Conservation (phyloP, 2,113 vertebrate genomes). For the Phycodurus eques region DNA sequence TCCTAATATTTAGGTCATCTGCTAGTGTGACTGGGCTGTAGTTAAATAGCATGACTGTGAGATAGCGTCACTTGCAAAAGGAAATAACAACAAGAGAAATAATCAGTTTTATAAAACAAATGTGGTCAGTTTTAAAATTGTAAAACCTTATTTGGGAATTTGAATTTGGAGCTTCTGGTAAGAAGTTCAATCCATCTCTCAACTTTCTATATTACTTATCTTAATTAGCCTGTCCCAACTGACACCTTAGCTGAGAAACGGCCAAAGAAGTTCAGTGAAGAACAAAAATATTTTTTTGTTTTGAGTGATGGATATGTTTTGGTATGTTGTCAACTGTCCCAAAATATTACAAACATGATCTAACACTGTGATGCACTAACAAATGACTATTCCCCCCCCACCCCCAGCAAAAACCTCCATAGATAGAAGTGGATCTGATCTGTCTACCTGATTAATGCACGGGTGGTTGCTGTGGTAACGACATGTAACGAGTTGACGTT, state of each 20-base stretch:
- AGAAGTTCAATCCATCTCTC: not conserved
- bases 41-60: too few relatives aligned
- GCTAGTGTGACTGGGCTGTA: too few relatives aligned
- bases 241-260: not conserved
- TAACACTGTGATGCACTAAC: not conserved
- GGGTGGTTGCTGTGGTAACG: slow-evolving; percentile 54
- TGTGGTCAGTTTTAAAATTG: too few relatives aligned
- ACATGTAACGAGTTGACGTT: slow-evolving; percentile 28
- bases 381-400: too few relatives aligned
- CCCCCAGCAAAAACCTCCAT: not conserved
- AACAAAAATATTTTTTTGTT: not conserved
- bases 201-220: not conserved
- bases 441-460: slow-evolving; percentile 25
- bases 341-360: not conserved
- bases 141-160: not conserved
- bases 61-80: too few relatives aligned
- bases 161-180: not conserved
- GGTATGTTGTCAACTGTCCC: not conserved
- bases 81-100: too few relatives aligned
- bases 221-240: not conserved
- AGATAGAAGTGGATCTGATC: not conserved
- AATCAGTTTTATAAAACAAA: too few relatives aligned
- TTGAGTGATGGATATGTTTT: not conserved
- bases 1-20: too few relatives aligned
- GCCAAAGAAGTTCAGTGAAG: not conserved